These are phyloP conservation scores for Tachuris rubrigastra DNA, from an alignment of 2,113 vertebrate species.

Conservation along the genomic window DNA sequence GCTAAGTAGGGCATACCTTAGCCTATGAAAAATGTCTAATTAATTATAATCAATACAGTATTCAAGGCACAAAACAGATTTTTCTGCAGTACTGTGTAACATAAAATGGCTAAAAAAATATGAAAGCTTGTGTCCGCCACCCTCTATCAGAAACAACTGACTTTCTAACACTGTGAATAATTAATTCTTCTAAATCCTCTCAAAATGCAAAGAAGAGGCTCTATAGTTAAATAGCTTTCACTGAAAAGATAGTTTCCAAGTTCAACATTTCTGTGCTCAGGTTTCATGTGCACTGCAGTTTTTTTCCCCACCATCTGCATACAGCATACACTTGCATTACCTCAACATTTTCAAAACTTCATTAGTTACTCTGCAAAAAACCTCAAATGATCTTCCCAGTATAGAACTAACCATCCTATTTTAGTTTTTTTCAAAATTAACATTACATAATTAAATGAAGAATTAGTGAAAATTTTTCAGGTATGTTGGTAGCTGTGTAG, in stretches of 20 bases:
- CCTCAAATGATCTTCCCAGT: neutral
- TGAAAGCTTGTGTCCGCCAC: neutral
- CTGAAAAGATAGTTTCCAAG: neutral
- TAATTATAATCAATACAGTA: neutral
- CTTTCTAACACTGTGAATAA: neutral
- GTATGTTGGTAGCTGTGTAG: neutral
- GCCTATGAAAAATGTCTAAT: neutral
- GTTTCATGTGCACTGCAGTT: neutral
- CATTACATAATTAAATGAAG: neutral
- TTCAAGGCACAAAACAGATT: neutral
- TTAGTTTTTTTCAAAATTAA: neutral
- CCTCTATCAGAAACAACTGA: conserved; percentile 2
- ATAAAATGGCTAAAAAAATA: neutral
- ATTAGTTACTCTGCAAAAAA: neutral
- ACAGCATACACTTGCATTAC: neutral
- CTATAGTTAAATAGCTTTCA: neutral
- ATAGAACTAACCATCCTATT: neutral
- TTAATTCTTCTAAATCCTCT: conserved; percentile 6
- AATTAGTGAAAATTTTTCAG: neutral
- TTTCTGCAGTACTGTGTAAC: neutral
- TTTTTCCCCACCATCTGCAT: neutral
- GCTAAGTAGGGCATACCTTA: neutral
- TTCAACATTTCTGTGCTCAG: neutral
- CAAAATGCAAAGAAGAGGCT: conserved; percentile 27
- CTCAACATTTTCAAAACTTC: neutral